Evolutionary conservation across 2,113 vertebrate genomes (phyloP), one percentile per base, ranked within the genome.

Genomic region (Ameiurus melas): DNA sequence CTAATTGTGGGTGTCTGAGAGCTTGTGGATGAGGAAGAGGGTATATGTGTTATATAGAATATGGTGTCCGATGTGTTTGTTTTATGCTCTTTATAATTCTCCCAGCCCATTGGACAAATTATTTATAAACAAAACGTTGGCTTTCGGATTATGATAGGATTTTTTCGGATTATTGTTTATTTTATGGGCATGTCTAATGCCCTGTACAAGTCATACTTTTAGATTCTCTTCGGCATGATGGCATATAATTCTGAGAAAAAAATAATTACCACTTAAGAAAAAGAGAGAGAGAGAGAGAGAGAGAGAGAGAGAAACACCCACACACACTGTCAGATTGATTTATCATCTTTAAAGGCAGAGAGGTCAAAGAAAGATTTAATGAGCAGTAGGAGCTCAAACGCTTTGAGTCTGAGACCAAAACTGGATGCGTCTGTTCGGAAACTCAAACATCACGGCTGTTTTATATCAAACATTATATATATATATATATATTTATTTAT

Each of bases 331-430:
- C 36, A 12, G 20, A 75, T 43, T 75, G 36, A 43, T 20, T 75
- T 75, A 39, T 19, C 19, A 43, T 22, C 70, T 36, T 71, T 71
- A 71, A 20, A 68, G 64, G 30, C 19, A 73, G 19, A 39, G 70
- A 20, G 84, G 70, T 85, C 51, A 75, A 53, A 14, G 9, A n/a
- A 85, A 75, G 84, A 33, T 84, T 68, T 66, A 84, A 68, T 68
- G 82, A 83, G 58, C 43, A 43, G 30, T 83, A 66, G 60, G 27
- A 51, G 82, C 84, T 73, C 66, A 71, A 33, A 36, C 2, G 19
- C 73, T 73, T 36, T 10, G 36, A 75, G 43, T 78, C 2, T 14
- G 20, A 43, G 17, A 22, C 6, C 36, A 43, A 43, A 73, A 22
- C 33, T 10, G 19, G 27, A 57, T 36, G 13, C 13, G 22, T 85